Evolutionary conservation across 1,140 invertebrate genomes (phyloP).

Genomic region (Sitophilus oryzae): DNA sequence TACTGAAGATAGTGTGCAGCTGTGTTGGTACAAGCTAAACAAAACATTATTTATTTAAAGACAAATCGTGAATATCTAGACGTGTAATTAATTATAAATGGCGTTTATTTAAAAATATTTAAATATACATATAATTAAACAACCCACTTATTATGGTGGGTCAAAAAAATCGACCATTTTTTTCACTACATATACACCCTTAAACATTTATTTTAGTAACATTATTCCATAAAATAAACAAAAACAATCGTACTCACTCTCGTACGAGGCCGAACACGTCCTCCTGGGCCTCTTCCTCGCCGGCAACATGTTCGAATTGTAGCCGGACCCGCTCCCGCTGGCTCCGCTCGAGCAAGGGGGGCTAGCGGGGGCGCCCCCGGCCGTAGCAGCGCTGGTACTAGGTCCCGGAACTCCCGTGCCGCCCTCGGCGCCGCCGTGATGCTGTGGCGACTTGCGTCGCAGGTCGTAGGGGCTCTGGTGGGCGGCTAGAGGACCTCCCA

Average conservation of each 20-base stretch:
- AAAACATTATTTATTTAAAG: constrained; percentile 6
- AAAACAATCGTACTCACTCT: constrained; percentile 62
- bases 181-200: too few species aligned
- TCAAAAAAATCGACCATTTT: too few species aligned
- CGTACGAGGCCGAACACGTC: constrained; percentile 55
- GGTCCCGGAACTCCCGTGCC: constrained; percentile 25
- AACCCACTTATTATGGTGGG: too few species aligned
- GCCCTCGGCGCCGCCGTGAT: constrained; percentile 47
- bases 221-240: too few species aligned
- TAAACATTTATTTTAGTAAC: too few species aligned
- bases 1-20: constrained; percentile 91
- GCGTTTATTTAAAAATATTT: too few species aligned
- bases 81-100: too few species aligned
- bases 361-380: constrained; percentile 41
- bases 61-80: too few species aligned
- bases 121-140: too few species aligned
- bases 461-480: constrained; percentile 83
- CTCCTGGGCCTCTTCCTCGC: constrained; percentile 72
- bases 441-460: constrained; percentile 69
- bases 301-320: constrained; percentile 54
- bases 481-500: constrained; percentile 50
- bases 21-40: constrained; percentile 51
- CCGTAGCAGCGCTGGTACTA: constrained; percentile 40
- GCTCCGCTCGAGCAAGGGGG: constrained; percentile 42
- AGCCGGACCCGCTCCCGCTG: constrained; percentile 38